phyloP scores from a whole-genome alignment of 1,140 invertebrate species.

The Ganaspis sp. region DNA sequence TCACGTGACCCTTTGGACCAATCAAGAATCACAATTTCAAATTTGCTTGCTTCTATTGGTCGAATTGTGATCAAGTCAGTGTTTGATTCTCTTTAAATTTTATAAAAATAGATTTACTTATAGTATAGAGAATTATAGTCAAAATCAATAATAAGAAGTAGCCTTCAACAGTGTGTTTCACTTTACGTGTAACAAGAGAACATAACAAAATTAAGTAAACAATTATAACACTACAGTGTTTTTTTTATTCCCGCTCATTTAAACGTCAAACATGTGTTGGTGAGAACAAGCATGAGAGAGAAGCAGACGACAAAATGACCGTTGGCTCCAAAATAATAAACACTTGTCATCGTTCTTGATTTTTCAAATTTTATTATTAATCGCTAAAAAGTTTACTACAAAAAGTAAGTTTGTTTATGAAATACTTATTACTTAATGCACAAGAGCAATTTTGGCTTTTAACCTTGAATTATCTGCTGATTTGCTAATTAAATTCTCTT shows the following conservation, averaged over 20 bases:
- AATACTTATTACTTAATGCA: background rate
- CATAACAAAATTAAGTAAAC: no score
- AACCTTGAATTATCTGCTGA: no score
- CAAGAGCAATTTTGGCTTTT: background rate
- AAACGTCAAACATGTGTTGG: no score
- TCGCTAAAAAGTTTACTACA: no score
- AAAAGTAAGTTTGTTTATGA: background rate
- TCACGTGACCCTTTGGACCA: background rate
- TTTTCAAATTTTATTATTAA: background rate
- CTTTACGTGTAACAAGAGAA: no score
- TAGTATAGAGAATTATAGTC: no score
- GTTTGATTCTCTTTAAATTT: background rate
- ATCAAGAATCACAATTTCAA: background rate
- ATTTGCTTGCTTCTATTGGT: background rate
- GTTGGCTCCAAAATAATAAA: background rate
- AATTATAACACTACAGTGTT: no score
- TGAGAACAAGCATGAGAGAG: background rate
- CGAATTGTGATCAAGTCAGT: no score
- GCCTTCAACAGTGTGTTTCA: no score
- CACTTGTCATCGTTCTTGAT: background rate
- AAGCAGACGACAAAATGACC: background rate
- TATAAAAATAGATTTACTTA: background rate
- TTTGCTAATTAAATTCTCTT: no score
- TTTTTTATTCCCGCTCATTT: no score
- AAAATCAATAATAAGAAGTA: no score